Conservation (phyloP, 2,797 vertebrate species). For the Smutsia gigantea region DNA sequence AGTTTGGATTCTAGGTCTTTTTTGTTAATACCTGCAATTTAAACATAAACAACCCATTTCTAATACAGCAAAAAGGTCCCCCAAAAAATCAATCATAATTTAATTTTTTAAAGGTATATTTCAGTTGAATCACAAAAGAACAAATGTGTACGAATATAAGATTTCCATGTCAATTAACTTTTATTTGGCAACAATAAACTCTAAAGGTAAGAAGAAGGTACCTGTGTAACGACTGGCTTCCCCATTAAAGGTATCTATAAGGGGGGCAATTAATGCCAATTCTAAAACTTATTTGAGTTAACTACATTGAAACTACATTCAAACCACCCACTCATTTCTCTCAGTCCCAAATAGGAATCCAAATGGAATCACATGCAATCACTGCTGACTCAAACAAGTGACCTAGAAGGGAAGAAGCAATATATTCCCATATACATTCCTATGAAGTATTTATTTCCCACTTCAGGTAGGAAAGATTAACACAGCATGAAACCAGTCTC, state of each 20-base stretch:
- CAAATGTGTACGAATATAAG: background rate
- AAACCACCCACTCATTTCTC: conserved; percentile 86
- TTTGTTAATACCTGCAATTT: background rate
- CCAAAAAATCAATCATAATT: background rate
- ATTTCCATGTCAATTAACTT: conserved; percentile 9
- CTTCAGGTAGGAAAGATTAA: conserved; percentile 28
- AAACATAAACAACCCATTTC: conserved; percentile 3
- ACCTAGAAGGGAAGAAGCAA: conserved; percentile 64
- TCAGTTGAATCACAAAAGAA: background rate
- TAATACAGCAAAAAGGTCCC: background rate
- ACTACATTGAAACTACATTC: conserved; percentile 83
- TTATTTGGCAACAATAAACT: conserved; percentile 43
- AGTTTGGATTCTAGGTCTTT: background rate
- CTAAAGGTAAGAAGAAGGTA: conserved; percentile 56
- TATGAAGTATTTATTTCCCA: conserved; percentile 64
- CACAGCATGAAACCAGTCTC: background rate
- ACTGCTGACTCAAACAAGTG: conserved; percentile 67
- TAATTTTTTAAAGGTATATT: background rate
- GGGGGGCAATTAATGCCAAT: conserved; percentile 80
- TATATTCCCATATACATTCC: conserved; percentile 52
- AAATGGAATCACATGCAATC: conserved; percentile 69
- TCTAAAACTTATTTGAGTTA: conserved; percentile 76
- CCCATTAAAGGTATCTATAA: conserved; percentile 72
- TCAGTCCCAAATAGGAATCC: conserved; percentile 76
- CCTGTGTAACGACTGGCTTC: conserved; percentile 72